Evolutionary conservation across 2,797 vertebrate genomes (phyloP).

Genomic region (Phoeniculus purpureus): DNA sequence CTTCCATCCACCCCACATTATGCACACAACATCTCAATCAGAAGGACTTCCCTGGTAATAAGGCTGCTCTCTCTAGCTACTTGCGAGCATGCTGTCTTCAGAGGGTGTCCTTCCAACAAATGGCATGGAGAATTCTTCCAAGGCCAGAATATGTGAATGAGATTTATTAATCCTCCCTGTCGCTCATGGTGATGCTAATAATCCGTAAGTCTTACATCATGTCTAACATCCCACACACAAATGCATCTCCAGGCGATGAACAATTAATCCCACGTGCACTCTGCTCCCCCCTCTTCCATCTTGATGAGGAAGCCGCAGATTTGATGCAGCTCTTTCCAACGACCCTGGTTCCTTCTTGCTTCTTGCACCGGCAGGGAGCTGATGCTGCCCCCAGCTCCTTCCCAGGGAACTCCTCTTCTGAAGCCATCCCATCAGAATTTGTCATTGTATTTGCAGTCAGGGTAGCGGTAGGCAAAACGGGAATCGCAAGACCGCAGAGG

Average conservation of each 20-base stretch:
- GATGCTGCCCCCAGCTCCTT: not conserved
- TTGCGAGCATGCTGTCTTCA: not conserved
- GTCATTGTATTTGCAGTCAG: slow-evolving; percentile 84
- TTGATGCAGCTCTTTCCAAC: not conserved
- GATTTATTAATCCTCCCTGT: slow-evolving; percentile 29
- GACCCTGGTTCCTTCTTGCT: not conserved
- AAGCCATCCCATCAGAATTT: slow-evolving; percentile 52
- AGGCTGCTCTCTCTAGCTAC: not conserved
- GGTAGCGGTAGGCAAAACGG: slow-evolving; percentile 84
- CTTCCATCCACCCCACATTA: not conserved
- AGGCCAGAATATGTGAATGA: not conserved
- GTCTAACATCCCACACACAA: not conserved
- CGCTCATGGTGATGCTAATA: not conserved
- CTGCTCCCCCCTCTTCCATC: not conserved
- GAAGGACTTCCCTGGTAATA: not conserved
- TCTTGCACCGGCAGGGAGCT: rapidly evolving
- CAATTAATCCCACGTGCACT: not conserved
- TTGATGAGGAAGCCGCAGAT: not conserved
- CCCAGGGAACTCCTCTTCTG: not conserved
- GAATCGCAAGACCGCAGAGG: slow-evolving; percentile 77
- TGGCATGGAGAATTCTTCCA: slow-evolving; percentile 25
- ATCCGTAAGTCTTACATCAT: not conserved
- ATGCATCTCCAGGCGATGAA: not conserved
- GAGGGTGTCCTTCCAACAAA: not conserved
- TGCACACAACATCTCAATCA: not conserved